A percentile compares a stretch with the other conserved stretches of the same genome.
Evolutionary conservation across 1,140 invertebrate species (phyloP).

Genomic region (Cydia amplana): DNA sequence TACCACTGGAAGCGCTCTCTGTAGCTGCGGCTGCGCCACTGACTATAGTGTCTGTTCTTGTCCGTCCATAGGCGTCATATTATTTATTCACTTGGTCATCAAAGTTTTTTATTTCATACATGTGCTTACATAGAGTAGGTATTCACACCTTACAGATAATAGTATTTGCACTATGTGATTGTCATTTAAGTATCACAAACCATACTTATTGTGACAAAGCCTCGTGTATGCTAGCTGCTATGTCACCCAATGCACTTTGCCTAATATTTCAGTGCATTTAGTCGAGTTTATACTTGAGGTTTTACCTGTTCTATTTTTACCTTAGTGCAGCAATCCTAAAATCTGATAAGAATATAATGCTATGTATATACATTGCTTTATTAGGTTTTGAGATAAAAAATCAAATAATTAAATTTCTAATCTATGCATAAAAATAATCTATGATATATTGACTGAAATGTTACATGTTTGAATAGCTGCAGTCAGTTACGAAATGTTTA

Average conservation of each 20-base stretch:
- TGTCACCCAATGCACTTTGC: not conserved
- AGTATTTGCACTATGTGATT: not conserved
- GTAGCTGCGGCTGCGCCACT: not conserved
- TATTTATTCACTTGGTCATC: not conserved
- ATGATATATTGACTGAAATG: too few species aligned
- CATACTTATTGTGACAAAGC: not conserved
- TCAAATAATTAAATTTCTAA: too few species aligned
- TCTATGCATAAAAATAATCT: too few species aligned
- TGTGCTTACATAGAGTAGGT: not conserved
- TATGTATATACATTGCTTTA: too few species aligned
- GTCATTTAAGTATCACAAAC: not conserved
- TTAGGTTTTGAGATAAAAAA: too few species aligned
- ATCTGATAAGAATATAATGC: too few species aligned
- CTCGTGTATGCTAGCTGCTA: not conserved
- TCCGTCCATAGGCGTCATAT: not conserved
- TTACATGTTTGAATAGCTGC: too few species aligned
- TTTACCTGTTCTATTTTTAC: not conserved
- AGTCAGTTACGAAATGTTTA: too few species aligned
- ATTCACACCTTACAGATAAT: not conserved
- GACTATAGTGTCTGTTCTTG: not conserved
- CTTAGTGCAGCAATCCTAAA: too few species aligned
- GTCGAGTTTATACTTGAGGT: not conserved
- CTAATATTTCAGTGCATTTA: not conserved
- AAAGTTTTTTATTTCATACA: slow-evolving; percentile 5
- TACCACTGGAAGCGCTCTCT: not conserved